phyloP scores from a whole-genome alignment of 2,888 invertebrate genomes.

The Notocelia uddmanniana region DNA sequence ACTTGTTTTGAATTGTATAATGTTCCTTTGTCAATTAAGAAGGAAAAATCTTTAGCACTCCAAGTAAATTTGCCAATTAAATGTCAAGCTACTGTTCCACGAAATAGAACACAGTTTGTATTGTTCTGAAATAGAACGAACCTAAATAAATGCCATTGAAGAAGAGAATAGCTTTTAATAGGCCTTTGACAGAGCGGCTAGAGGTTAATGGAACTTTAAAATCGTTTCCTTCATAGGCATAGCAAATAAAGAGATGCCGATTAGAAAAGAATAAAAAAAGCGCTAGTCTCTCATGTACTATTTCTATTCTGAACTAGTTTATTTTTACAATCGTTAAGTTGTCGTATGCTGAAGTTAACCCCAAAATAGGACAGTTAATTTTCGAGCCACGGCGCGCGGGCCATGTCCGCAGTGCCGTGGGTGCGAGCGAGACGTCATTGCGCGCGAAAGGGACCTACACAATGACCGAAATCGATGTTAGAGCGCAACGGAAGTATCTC shows the following conservation, averaged over 20 bases:
- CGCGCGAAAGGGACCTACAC: constrained; percentile 63
- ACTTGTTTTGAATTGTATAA: no score
- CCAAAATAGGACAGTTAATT: constrained; percentile 70
- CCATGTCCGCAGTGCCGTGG: constrained; percentile 73
- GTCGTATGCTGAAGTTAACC: constrained; percentile 52
- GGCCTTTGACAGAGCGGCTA: no score
- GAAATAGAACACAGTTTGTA: no score
- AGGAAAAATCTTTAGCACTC: no score
- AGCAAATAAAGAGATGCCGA: no score
- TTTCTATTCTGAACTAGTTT: constrained; percentile 35
- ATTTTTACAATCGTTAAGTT: constrained; percentile 51
- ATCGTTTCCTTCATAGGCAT: neutral
- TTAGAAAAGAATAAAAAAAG: neutral
- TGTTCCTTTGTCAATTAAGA: neutral
- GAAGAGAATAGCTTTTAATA: no score
- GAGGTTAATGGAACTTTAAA: neutral
- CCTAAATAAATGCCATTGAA: no score
- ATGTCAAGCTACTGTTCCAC: no score
- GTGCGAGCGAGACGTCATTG: constrained; percentile 64
- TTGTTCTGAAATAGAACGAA: no score
- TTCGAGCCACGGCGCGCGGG: constrained; percentile 50
- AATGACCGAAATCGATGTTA: constrained; percentile 79
- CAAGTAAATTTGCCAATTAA: no score
- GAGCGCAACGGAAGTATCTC: constrained; percentile 51
- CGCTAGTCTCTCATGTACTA: neutral